phyloP scores from a whole-genome alignment of 2,113 vertebrate genomes.

The Anas platyrhynchos region DNA sequence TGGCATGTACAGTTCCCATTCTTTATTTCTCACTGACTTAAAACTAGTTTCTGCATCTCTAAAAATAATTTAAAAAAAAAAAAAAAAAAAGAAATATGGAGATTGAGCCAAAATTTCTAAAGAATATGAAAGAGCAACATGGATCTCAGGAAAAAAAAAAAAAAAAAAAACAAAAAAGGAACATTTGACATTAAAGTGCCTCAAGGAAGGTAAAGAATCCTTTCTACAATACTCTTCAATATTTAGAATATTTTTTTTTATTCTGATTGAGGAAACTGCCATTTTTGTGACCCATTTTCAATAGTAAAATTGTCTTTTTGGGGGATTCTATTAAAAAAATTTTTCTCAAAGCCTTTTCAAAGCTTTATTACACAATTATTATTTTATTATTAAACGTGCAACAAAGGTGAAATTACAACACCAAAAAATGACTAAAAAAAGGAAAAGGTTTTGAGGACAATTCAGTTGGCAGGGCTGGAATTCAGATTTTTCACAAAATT shows the following conservation, averaged over 20 bases:
- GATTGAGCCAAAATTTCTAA: background rate
- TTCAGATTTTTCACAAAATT: background rate
- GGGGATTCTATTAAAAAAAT: background rate
- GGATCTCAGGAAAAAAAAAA: background rate
- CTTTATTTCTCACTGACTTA: background rate
- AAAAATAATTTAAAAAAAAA: background rate
- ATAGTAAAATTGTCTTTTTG: background rate
- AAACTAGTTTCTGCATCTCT: background rate
- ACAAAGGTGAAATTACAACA: background rate
- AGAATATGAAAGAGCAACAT: background rate
- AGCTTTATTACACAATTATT: background rate
- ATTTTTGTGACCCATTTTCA: background rate
- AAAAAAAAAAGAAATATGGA: background rate
- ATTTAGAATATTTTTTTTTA: background rate
- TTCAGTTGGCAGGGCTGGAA: background rate
- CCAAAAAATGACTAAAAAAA: background rate
- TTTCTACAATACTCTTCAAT: background rate
- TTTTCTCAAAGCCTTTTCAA: background rate
- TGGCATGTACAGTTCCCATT: background rate
- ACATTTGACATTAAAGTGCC: background rate
- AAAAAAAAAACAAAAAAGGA: background rate
- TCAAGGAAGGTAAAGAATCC: background rate
- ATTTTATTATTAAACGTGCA: background rate
- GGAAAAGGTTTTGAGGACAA: background rate
- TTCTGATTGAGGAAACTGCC: background rate